A percentile compares a stretch with the other conserved stretches of the same genome.
phyloP scores from a whole-genome alignment of 35 echinoderm and acorn worm species.

The Ophioderma brevispina region DNA sequence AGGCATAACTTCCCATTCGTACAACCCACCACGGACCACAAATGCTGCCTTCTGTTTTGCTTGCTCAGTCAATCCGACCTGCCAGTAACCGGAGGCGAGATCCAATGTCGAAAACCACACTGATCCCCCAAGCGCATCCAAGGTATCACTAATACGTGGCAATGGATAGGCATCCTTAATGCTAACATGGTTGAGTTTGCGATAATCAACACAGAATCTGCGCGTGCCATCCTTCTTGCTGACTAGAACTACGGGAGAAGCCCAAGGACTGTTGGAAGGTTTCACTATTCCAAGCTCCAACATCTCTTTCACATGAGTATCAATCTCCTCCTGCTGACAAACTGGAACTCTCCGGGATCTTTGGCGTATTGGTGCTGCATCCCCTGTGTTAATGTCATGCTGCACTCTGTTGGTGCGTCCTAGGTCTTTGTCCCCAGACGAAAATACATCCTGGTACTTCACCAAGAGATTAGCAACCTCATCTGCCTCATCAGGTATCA shows the following conservation, averaged over 20 bases:
- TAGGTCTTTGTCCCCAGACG: background rate
- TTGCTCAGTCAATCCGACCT: constrained; percentile 40
- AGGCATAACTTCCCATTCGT: constrained; percentile 45
- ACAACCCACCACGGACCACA: constrained; percentile 25
- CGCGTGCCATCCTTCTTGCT: constrained; percentile 55
- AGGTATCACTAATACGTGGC: constrained; percentile 41
- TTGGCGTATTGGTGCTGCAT: constrained; percentile 15
- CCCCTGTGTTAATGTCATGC: constrained; percentile 4
- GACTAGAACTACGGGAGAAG: constrained; percentile 50
- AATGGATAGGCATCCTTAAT: constrained; percentile 55
- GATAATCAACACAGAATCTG: constrained; percentile 59
- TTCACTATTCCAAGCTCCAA: background rate
- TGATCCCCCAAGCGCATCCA: constrained; percentile 27
- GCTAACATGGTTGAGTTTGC: constrained; percentile 18
- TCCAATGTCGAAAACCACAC: constrained; percentile 53
- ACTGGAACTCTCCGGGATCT: background rate
- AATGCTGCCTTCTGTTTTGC: constrained; percentile 47
- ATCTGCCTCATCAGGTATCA: background rate
- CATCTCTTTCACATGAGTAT: constrained; percentile 2
- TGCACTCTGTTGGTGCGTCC: background rate
- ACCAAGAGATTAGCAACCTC: background rate
- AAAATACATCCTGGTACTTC: constrained; percentile 39
- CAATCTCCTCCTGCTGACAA: constrained; percentile 20
- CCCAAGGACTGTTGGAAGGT: constrained; percentile 55
- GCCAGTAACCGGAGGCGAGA: constrained; percentile 51